Evolutionary conservation across 1,140 invertebrate species (phyloP), one percentile per base, ranked within the genome.

Genomic region (Acromyrmex heyeri): DNA sequence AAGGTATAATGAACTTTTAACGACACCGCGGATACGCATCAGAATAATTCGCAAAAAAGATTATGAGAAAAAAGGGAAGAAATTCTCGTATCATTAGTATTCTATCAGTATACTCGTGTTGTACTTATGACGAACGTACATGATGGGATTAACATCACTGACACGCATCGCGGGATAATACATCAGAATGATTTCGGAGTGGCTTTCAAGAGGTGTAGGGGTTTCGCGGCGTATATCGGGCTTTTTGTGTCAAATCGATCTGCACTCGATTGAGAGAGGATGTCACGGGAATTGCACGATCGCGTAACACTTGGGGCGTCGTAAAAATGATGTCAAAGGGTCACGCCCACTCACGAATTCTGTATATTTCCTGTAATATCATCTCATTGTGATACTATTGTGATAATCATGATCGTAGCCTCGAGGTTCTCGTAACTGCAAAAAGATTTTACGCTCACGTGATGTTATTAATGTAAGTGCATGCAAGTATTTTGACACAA

Each of bases 221-320:
- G 55, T 86, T 62, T 86, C 81, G 34, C 21, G 55, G 86, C 38
- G 77, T 86, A 90, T 90, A 90, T 90, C 88, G 59, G 48, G 86
- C 82, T 90, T 90, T 90, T 90, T 88, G 70, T 90, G 89, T 91
- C 88, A 88, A 90, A 90, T 90, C 88, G 88, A 91, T 90, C 88
- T 86, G 76, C 88, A 86, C 89, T 90, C 88, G 89, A 91, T 90
- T 67, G 70, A 90, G 77, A 73, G 86, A 90, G 89, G 82, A 82
- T 87, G 88, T 90, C 82, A 87, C 70, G 86, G 48, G 72, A 16
- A 75, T 61, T 87, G 67, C 73, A 76, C 88, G 76, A 62, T 73
- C 75, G 77, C 70, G 79, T 90, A 88, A 91, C 86, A 85, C 86
- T 91, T 67, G 81, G 89, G 89, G 86, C 88, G 86, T 90, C 83